These are phyloP conservation scores for Luperina nickerlii DNA, from an alignment of 2,888 invertebrate genomes.

Conservation along the genomic window DNA sequence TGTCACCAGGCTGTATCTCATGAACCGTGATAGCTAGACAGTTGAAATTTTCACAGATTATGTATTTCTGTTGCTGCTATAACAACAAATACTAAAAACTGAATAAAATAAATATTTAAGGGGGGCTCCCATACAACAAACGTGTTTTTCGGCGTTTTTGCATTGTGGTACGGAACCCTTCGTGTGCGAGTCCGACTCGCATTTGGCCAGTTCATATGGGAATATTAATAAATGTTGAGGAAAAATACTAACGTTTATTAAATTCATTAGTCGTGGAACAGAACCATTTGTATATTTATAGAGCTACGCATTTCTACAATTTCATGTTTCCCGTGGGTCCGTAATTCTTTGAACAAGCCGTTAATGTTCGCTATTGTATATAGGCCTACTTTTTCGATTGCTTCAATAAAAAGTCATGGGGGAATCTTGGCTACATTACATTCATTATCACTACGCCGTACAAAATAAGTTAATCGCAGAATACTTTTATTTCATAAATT, in stretches of 20 bases:
- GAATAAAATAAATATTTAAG: too few species aligned
- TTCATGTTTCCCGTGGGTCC: slow-evolving; percentile 36
- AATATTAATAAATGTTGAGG: slow-evolving; percentile 7
- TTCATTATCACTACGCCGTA: neutral
- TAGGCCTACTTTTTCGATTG: slow-evolving; percentile 21
- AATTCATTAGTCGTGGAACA: slow-evolving; percentile 12
- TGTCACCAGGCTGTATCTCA: too few species aligned
- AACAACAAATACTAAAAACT: too few species aligned
- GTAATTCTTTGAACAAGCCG: slow-evolving; percentile 34
- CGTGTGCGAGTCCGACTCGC: too few species aligned
- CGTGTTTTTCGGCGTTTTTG: too few species aligned
- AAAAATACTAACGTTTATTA: slow-evolving; percentile 32
- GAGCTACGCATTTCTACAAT: slow-evolving; percentile 17
- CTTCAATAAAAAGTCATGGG: slow-evolving; percentile 26
- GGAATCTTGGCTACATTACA: neutral
- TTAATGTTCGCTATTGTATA: slow-evolving; percentile 22
- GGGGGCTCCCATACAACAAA: too few species aligned
- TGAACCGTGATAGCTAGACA: too few species aligned
- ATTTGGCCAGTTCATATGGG: neutral
- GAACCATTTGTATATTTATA: slow-evolving; percentile 28
- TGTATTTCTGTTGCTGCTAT: too few species aligned
- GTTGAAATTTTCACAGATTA: too few species aligned
- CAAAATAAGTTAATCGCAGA: neutral
- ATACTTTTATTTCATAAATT: neutral
- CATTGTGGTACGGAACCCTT: too few species aligned